Conservation (phyloP, 2,797 vertebrate species). For the Diceros bicornis region DNA sequence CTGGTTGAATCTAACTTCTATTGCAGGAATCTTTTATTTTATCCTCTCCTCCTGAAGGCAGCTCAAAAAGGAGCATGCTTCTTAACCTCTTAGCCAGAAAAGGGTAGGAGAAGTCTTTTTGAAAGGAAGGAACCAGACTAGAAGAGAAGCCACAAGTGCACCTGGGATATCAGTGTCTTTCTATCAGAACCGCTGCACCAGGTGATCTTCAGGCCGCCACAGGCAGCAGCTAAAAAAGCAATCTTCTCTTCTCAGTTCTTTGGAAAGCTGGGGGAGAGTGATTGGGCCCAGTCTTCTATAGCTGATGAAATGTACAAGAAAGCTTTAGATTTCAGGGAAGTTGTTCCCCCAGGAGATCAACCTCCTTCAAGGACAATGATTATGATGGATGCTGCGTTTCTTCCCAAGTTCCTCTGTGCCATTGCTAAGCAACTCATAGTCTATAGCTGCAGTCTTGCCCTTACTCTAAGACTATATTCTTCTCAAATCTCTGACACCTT, state of each 20-base stretch:
- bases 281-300: neutral
- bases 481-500: neutral
- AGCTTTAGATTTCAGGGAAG: neutral
- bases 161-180: neutral
- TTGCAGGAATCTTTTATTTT: slow-evolving; percentile 19
- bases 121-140: neutral
- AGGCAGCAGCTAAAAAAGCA: neutral
- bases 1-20: neutral
- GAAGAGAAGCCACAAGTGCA: neutral
- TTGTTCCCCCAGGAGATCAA: neutral
- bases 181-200: neutral
- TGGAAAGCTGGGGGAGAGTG: neutral
- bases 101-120: neutral
- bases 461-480: neutral
- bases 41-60: neutral
- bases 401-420: neutral
- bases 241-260: neutral
- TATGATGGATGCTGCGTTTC: neutral
- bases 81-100: slow-evolving; percentile 17
- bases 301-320: neutral
- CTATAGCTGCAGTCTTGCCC: neutral
- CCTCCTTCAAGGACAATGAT: neutral
- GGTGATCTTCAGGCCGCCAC: neutral
- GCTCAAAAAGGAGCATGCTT: neutral
- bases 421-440: neutral